phyloP scores from a whole-genome alignment of 2,113 vertebrate species.

The Passer domesticus region DNA sequence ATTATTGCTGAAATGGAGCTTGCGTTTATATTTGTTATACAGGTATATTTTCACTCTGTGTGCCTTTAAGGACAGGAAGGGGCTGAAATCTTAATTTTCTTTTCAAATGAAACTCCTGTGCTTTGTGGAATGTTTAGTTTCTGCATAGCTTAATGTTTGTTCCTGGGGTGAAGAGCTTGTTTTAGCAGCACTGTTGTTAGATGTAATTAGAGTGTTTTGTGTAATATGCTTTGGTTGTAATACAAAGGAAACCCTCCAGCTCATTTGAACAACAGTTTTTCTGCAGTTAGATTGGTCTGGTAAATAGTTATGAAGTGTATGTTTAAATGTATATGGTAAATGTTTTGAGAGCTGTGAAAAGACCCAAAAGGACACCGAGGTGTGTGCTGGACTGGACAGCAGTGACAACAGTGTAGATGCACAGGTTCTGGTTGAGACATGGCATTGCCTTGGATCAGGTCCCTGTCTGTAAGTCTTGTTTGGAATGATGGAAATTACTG shows the following conservation, averaged over 20 bases:
- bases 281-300: background rate
- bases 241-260: background rate
- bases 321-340: background rate
- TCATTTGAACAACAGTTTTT: background rate
- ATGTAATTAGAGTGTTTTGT: background rate
- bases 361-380: background rate
- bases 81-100: background rate
- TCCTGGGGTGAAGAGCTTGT: background rate
- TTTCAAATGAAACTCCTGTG: background rate
- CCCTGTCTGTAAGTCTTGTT: background rate
- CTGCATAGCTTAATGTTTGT: accelerated
- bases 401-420: background rate
- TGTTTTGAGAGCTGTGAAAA: background rate
- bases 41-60: background rate
- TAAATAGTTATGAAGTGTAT: background rate
- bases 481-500: background rate
- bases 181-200: background rate
- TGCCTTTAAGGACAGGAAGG: background rate
- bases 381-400: background rate
- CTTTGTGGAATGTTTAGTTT: background rate
- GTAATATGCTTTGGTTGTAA: background rate
- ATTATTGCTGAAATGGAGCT: background rate
- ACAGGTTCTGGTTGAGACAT: background rate
- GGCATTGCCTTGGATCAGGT: background rate
- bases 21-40: background rate